Evolutionary conservation across 2,888 invertebrate species (phyloP).

Genomic region (Drosophila rubida): DNA sequence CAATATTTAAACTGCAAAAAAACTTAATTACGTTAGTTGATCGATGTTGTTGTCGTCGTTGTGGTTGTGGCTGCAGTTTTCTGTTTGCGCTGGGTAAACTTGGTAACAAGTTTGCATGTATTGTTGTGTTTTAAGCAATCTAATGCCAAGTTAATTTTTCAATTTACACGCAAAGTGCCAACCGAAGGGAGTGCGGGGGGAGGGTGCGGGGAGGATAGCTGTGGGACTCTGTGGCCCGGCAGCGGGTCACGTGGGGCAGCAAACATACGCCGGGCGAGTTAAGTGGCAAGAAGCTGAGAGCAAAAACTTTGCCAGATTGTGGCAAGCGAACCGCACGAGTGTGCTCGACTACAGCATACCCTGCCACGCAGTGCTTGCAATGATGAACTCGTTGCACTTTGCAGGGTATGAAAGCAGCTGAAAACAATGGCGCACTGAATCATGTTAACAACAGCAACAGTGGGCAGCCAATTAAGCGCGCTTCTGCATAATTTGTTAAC

Average conservation of each 20-base stretch:
- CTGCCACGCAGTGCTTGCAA: neutral
- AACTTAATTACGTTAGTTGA: constrained; percentile 22
- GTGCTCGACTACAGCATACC: neutral
- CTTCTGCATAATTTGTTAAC: constrained; percentile 52
- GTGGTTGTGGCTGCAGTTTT: neutral
- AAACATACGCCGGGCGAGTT: constrained; percentile 15
- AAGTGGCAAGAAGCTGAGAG: constrained; percentile 24
- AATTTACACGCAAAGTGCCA: constrained; percentile 50
- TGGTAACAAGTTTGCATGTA: neutral
- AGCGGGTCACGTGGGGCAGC: constrained; percentile 1
- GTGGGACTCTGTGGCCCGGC: neutral
- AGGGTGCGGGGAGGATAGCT: neutral
- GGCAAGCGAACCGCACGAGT: neutral
- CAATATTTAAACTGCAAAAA: constrained; percentile 24
- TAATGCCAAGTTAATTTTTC: constrained; percentile 51
- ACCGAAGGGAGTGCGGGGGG: too few relatives aligned
- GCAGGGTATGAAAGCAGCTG: constrained; percentile 7
- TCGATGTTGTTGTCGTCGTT: constrained; percentile 4
- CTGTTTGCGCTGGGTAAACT: constrained; percentile 15
- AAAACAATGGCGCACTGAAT: constrained; percentile 17
- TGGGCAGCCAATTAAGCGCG: constrained; percentile 45
- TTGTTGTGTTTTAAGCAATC: constrained; percentile 15
- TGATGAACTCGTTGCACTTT: too few relatives aligned
- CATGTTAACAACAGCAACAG: constrained; percentile 25
- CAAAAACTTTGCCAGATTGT: constrained; percentile 35